Base-by-base conservation (phyloP, 2,797 vertebrate genomes). In the Sebastes miniatus region DNA sequence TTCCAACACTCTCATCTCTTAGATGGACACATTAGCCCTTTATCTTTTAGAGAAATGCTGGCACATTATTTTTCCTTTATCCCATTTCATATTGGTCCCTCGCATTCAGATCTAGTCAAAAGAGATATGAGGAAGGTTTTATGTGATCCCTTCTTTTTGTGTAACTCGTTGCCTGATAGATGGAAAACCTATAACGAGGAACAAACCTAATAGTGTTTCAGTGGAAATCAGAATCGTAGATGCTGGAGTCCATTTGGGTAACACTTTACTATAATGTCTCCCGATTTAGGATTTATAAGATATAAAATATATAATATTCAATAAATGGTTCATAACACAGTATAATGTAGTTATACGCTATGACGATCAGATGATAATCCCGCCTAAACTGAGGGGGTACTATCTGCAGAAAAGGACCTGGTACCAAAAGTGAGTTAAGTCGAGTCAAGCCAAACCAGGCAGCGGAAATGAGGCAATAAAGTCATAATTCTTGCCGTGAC, bases 41-140 rank as follows among this genome's bases (percentile, higher is more conserved):
- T 90, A 87, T 91, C 77, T 90, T 83, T 86, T 50, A 76, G 12
- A 88, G 79, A 90, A 87, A 88, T 76, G 73, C 80, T 90, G 70
- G 78, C 73, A 88, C 65, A 89, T 91, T 90, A 87, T 88, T 90
- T 87, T 77, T 79, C 68, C 56, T 89, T 87, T 83, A 87, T 92
- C 66, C 84, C 52, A 83, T 90, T 91, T 91, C 66, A 90, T 84
- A 76, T 84, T 84, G 50, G 65, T 73, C 76, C 86, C 68, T 77
- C 11, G 2, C 72, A 87, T 85, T 89, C 76, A 77, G 61, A 87
- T 80, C 54, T 73, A 58, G 56, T 88, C 18, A 90, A 88, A 85
- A 82, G 80, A 86, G 72, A 81, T 74, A 77, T 58, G 61, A 83
- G 54, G 32, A 70, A 71, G 79, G 78, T 70, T 87, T 87, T 86